Evolutionary conservation across 2,797 vertebrate genomes (phyloP).

Genomic region (Poeciliopsis gracilis): DNA sequence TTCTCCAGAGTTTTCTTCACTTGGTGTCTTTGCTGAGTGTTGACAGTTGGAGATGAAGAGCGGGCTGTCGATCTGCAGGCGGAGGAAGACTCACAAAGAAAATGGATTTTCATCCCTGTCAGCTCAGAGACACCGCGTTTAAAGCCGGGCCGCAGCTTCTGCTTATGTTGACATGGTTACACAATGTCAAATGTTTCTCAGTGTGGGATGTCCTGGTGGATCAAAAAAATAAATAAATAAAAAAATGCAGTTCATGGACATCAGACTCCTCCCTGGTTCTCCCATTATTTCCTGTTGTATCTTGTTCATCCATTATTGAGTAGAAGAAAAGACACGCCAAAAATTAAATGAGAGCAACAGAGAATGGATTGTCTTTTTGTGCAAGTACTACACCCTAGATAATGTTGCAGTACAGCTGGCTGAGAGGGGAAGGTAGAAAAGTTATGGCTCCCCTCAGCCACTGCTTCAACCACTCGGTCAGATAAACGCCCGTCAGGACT

Average conservation of each 20-base stretch:
- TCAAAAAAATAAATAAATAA: neutral
- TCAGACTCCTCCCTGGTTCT: slow-evolving; percentile 1
- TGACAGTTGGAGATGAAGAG: slow-evolving; percentile 44
- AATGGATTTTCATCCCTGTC: slow-evolving; percentile 15
- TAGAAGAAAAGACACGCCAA: neutral
- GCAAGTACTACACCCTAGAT: neutral
- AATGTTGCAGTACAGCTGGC: neutral
- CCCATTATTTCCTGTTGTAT: neutral
- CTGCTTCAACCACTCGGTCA: neutral
- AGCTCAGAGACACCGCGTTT: neutral
- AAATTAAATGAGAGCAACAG: neutral
- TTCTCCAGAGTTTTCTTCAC: slow-evolving; percentile 38
- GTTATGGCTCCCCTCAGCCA: neutral
- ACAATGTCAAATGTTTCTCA: slow-evolving; percentile 9
- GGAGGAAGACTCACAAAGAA: slow-evolving; percentile 25
- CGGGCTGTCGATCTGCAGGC: slow-evolving; percentile 17
- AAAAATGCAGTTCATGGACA: neutral
- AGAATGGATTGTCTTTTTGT: neutral
- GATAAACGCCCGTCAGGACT: neutral
- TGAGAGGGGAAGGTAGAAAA: neutral
- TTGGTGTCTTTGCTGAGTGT: slow-evolving; percentile 32
- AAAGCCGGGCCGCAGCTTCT: slow-evolving; percentile 29
- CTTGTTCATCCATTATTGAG: neutral
- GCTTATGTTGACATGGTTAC: slow-evolving; percentile 3
- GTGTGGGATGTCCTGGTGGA: slow-evolving; percentile 1